Base-by-base conservation (phyloP, 30 jellyfish, hydroid and myxozoan genomes). In the Chironex yamaguchii region DNA sequence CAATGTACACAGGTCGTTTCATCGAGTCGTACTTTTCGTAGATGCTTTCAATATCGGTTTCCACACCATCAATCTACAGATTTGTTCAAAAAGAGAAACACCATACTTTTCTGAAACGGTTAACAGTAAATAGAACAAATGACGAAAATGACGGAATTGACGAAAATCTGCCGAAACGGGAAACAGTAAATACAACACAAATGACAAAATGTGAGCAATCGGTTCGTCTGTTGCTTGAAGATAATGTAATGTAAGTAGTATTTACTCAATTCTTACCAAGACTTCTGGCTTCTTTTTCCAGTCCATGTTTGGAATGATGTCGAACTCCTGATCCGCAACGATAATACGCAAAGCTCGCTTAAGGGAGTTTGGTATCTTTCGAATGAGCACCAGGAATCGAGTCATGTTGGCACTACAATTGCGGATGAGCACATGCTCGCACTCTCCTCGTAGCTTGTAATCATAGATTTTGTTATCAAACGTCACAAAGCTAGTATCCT, bases 361-460 rank as follows among this genome's bases (percentile, higher is more conserved):
- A 80, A 72, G 34, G 2, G 70, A 25, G 22, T 29, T 11, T 49
- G 49, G 29, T 3, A 81, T 29, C 36, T 33, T 71, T 23, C 62
- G 52, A 13, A 81, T 28, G 82, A 87, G 31, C 0, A 87, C 96
- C 89, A 78, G 33, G 21, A 87, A 76, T 36, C 66, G 84, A 6
- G 91, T 76, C 85, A 87, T 77, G 83, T 87, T 78, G 3, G 32
- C 62, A 85, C 68, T 74, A 78, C 96, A 87, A 82, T 74, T 87
- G 75, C 96, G 91, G 34, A 87, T 42, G 71, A 87, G 96, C 12
- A 87, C 49, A 23, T 87, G 96, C n/a, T 66, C 91, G 52, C 96
- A 87, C 29, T 36, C 67, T 1, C 88, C 67, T 9, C 21, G 49
- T 52, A 87, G 36, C 32, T 81, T 76, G 91, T 76, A 87, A 67